Conservation (phyloP, 2,113 vertebrate species). For the Naja naja region DNA sequence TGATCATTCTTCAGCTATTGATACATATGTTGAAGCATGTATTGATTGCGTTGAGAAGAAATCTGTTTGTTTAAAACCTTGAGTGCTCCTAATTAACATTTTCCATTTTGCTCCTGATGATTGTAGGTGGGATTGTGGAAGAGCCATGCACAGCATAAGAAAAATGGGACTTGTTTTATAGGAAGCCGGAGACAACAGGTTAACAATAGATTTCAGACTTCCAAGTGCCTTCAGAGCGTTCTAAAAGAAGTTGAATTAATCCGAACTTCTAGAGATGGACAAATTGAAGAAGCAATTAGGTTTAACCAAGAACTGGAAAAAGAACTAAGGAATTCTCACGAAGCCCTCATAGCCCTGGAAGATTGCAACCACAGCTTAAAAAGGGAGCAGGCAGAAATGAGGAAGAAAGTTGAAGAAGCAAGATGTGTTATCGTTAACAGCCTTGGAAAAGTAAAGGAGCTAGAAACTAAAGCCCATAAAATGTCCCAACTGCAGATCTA, state of each 20-base stretch:
- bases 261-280: conserved; percentile 72
- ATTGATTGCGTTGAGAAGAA: rapidly evolving
- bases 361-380: conserved; percentile 79
- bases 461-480: conserved; percentile 80
- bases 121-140: conserved; percentile 89
- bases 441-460: conserved; percentile 86
- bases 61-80: conserved; percentile 1
- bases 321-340: conserved; percentile 78
- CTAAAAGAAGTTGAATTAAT: conserved; percentile 77
- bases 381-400: conserved; percentile 82
- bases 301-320: conserved; percentile 79
- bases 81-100: conserved; percentile 14
- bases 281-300: conserved; percentile 76
- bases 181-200: conserved; percentile 57
- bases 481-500: conserved; percentile 78
- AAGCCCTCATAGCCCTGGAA: conserved; percentile 73
- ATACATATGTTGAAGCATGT: neutral
- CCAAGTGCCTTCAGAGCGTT: conserved; percentile 72
- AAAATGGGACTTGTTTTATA: conserved; percentile 71
- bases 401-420: conserved; percentile 86
- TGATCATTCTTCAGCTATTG: neutral
- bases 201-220: conserved; percentile 46
- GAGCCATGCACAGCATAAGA: conserved; percentile 75
- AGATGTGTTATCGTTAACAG: conserved; percentile 77
- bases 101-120: conserved; percentile 16